Conservation (phyloP, 2,888 invertebrate species). For the Argynnis bischoffii region DNA sequence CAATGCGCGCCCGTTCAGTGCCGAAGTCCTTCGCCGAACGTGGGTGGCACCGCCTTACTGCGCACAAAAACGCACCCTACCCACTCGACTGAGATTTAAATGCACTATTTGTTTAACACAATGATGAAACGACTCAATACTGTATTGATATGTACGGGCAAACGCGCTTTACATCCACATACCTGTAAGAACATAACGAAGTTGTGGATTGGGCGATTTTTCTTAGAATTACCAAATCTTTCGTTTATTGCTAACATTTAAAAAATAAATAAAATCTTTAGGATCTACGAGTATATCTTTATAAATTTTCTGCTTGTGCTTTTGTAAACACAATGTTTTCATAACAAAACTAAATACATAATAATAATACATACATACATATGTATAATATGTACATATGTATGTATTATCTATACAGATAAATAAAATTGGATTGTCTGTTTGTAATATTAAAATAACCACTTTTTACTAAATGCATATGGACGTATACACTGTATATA, state of each 20-base stretch:
- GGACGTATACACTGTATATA: too few relatives aligned
- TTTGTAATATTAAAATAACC: too few relatives aligned
- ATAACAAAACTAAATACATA: too few relatives aligned
- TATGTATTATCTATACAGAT: too few relatives aligned
- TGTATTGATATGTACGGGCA: constrained; percentile 16
- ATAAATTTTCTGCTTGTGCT: not conserved
- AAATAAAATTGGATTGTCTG: too few relatives aligned
- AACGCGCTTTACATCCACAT: constrained; percentile 23
- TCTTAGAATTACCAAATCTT: too few relatives aligned
- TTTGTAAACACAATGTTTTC: not conserved
- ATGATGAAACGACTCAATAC: constrained; percentile 37
- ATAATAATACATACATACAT: too few relatives aligned
- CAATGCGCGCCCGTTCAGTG: constrained; percentile 66
- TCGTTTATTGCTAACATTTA: too few relatives aligned
- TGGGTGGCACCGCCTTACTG: constrained; percentile 66
- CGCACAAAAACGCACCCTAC: constrained; percentile 67
- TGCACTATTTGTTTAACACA: constrained; percentile 48
- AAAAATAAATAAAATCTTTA: not conserved
- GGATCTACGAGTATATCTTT: not conserved
- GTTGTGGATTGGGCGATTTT: not conserved
- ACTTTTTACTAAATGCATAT: too few relatives aligned
- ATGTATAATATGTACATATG: too few relatives aligned
- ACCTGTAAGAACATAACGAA: not conserved
- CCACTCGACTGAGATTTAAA: constrained; percentile 50
- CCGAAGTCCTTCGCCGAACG: constrained; percentile 67